Conservation (phyloP, 2,888 invertebrate species). For the Anthoptus insignis region DNA sequence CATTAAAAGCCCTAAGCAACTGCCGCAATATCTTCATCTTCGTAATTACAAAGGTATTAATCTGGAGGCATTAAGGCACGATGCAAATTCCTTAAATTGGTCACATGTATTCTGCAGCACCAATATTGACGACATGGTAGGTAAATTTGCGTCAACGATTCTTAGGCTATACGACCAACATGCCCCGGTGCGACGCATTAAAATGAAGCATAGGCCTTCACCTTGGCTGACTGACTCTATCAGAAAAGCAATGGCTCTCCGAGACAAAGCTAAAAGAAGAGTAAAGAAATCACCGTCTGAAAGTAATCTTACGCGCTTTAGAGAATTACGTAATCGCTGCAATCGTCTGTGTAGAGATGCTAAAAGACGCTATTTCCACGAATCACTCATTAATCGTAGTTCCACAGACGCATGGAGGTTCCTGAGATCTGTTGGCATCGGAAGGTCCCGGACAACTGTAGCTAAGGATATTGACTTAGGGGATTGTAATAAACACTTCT, state of each 20-base stretch:
- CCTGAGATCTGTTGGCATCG: conserved; percentile 8
- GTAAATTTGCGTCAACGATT: neutral
- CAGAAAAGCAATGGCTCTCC: neutral
- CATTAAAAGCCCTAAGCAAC: no score
- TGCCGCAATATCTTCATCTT: neutral
- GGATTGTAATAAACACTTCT: neutral
- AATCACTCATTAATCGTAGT: neutral
- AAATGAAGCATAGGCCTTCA: conserved; percentile 12
- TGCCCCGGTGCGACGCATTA: conserved; percentile 13
- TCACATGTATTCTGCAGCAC: neutral
- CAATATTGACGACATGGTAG: neutral
- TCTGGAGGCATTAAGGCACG: neutral
- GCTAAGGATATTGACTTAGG: conserved; percentile 2
- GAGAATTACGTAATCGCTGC: no score
- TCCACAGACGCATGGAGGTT: conserved; percentile 5
- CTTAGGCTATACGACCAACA: conserved; percentile 6
- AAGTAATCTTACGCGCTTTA: neutral
- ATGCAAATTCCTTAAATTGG: conserved; percentile 6
- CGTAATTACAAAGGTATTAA: conserved; percentile 8
- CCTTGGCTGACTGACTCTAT: neutral
- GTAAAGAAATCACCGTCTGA: neutral
- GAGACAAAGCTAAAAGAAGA: conserved; percentile 6
- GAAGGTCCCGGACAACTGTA: neutral
- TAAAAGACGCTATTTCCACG: conserved; percentile 4
- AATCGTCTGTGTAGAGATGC: no score